phyloP scores from a whole-genome alignment of 2,888 invertebrate species.

The Mythimna pallens region DNA sequence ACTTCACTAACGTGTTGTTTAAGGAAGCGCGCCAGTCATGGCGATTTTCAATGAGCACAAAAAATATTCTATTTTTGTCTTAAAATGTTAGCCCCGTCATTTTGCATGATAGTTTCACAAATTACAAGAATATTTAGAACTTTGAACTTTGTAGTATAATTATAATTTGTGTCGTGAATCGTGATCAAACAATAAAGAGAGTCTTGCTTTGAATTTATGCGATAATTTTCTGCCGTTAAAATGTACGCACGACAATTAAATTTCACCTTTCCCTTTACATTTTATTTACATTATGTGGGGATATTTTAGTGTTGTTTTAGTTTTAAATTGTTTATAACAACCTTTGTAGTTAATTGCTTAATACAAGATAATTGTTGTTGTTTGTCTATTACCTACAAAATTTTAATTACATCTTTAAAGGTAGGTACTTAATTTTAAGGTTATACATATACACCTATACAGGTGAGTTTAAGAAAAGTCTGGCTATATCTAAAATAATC shows the following conservation, averaged over 20 bases:
- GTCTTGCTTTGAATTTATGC: conserved; percentile 52
- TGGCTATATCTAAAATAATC: background rate
- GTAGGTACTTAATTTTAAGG: background rate
- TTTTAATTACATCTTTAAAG: background rate
- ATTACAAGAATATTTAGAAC: conserved; percentile 18
- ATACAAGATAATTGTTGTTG: conserved; percentile 21
- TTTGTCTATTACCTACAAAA: conserved; percentile 25
- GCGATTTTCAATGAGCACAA: background rate
- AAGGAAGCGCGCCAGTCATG: background rate
- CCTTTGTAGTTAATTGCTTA: conserved; percentile 42
- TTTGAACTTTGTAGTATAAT: conserved; percentile 40
- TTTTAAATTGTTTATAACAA: conserved; percentile 31
- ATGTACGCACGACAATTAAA: conserved; percentile 53
- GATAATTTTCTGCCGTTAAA: conserved; percentile 52
- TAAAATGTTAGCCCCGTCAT: background rate
- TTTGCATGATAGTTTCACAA: conserved; percentile 1
- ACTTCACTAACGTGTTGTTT: too few species aligned
- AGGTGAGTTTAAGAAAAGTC: background rate
- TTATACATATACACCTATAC: too few species aligned
- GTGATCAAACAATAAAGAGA: conserved; percentile 53
- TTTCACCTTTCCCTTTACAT: conserved; percentile 56
- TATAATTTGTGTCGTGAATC: conserved; percentile 53
- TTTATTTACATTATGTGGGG: conserved; percentile 33
- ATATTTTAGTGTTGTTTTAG: conserved; percentile 39
- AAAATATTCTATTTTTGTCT: background rate